phyloP scores from a whole-genome alignment of 2,888 invertebrate species.

The Protonemura montana region DNA sequence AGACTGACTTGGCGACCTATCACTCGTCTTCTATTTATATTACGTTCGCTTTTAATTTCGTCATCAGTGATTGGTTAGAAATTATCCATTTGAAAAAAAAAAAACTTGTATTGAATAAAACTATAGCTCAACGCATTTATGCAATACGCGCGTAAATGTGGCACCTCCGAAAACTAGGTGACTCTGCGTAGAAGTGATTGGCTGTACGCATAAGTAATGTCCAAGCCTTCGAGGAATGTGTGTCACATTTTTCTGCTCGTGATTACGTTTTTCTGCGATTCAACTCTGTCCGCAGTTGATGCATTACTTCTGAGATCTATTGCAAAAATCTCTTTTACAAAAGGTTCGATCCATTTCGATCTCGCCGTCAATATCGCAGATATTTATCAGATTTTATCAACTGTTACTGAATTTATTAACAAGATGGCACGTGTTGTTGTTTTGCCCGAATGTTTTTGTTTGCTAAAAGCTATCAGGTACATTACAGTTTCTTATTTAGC shows the following conservation, averaged over 20 bases:
- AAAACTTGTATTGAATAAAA: slow-evolving; percentile 19
- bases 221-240: not conserved
- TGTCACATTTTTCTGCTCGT: not conserved
- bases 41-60: slow-evolving; percentile 1
- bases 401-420: no score
- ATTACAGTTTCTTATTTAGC: no score
- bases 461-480: no score
- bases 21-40: slow-evolving; percentile 23
- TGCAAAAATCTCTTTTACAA: no score
- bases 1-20: not conserved
- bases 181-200: not conserved
- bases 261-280: not conserved
- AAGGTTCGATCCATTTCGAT: not conserved
- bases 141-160: not conserved
- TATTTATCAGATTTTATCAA: no score
- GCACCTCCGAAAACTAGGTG: not conserved
- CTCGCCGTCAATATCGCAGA: not conserved
- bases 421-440: no score
- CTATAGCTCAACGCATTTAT: not conserved
- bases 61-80: slow-evolving; percentile 20
- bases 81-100: slow-evolving; percentile 13
- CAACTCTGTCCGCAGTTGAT: not conserved
- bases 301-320: not conserved
- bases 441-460: no score
- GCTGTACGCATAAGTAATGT: not conserved